Evolutionary conservation across 1,140 invertebrate genomes (phyloP), one percentile per base, ranked within the genome.

Genomic region (Pinna nobilis): DNA sequence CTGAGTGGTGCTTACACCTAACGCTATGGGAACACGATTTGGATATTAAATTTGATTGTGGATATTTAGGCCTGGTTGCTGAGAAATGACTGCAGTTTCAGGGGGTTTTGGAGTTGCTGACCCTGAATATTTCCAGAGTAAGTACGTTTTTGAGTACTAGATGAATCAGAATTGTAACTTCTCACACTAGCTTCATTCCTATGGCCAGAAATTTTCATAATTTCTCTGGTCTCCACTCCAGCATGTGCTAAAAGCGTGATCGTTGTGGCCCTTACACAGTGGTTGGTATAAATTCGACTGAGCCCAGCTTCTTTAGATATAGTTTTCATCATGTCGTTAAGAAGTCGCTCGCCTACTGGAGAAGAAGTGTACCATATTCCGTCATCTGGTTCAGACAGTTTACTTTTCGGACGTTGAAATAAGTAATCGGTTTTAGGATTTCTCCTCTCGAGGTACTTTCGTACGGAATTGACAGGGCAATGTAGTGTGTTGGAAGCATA

Each of bases 331-430:
- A 67, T 67, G 23, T 53, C 44, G 28, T 20, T 20, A 4, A 67
- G 23, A 3, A 33, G 20, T 6, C 50, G 30, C 30, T 55, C 47
- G 2, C 64, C 64, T 37, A 67, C 11, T 4, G 64, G 64, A 18
- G n/a, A n/a, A n/a, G 47, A 53, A 4, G 49, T 53, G 23, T 67
- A 67, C 64, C 64, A 67, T 25, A 20, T 39, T 15, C 44, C 64
- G 25, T 53, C 32, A 1, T 28, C 25, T 7, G n/a, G 23, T 11
- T 28, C 23, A 20, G 6, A 51, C n/a, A n/a, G n/a, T 9, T 13
- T 51, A 37, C 32, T 20, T 11, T 32, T 35, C 18, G 64, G 49
- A 15, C 35, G 49, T n/a, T 67, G 64, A 41, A 67, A 67, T 5
- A 67, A 39, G 23, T 53, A n/a, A 20, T 67, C 64, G 9, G 49